Conservation (phyloP, 2,888 invertebrate species). For the Caenorhabditis imperialis region DNA sequence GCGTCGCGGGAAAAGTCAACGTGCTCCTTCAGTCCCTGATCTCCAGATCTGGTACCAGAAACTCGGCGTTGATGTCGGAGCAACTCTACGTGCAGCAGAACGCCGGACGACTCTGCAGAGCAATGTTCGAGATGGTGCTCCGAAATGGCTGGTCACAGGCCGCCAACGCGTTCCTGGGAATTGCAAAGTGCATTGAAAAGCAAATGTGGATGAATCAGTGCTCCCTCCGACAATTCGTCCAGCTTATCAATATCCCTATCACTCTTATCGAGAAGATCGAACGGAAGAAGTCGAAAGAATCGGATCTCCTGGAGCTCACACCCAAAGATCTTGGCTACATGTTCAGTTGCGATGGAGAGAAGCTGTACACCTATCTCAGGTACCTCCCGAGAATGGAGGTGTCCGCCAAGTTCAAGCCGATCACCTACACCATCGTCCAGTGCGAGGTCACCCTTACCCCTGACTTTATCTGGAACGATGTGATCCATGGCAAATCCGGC, state of each 20-base stretch:
- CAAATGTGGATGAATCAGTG: slow-evolving; percentile 94
- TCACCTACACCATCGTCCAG: slow-evolving; percentile 84
- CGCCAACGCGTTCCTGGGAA: slow-evolving; percentile 87
- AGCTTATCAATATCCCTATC: slow-evolving; percentile 80
- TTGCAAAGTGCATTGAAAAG: slow-evolving; percentile 93
- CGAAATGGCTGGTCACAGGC: slow-evolving; percentile 91
- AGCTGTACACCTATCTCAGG: slow-evolving; percentile 85
- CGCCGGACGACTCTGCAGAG: slow-evolving; percentile 67
- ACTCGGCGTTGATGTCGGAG: slow-evolving; percentile 91
- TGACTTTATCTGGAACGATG: slow-evolving; percentile 80
- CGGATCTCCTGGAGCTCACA: slow-evolving; percentile 88
- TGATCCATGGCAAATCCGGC: slow-evolving; percentile 86
- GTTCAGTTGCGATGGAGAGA: slow-evolving; percentile 72
- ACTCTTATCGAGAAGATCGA: slow-evolving; percentile 89
- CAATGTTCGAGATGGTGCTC: slow-evolving; percentile 82
- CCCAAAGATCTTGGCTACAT: slow-evolving; percentile 86
- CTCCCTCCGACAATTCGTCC: slow-evolving; percentile 72
- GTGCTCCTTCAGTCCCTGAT: slow-evolving; percentile 82
- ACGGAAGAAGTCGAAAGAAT: slow-evolving; percentile 83
- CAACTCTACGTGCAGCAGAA: slow-evolving; percentile 89
- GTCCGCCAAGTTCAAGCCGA: slow-evolving; percentile 91
- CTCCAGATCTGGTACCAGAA: slow-evolving; percentile 86
- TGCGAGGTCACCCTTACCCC: slow-evolving; percentile 80
- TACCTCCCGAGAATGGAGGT: slow-evolving; percentile 89
- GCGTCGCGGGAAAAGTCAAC: slow-evolving; percentile 94